phyloP scores from a whole-genome alignment of 2,113 vertebrate species.

The Cichladusa arquata region DNA sequence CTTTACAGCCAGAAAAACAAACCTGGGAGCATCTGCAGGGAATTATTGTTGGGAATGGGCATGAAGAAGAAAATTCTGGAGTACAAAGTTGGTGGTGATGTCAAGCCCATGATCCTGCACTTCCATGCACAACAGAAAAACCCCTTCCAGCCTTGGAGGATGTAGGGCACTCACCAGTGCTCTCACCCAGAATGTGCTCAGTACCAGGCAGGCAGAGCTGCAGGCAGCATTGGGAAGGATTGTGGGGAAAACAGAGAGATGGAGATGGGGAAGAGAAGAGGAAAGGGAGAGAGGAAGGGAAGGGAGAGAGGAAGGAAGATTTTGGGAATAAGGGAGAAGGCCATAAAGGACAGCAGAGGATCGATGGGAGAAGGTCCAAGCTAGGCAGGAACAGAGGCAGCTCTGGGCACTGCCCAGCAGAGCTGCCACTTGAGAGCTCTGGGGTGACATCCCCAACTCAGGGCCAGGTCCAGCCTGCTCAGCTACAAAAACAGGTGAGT shows the following conservation, averaged over 20 bases:
- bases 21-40: neutral
- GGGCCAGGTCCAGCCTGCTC: neutral
- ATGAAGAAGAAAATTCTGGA: neutral
- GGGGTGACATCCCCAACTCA: neutral
- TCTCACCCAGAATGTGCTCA: neutral
- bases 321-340: neutral
- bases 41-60: neutral
- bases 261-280: neutral
- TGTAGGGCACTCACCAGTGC: neutral
- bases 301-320: neutral
- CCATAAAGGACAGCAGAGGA: neutral
- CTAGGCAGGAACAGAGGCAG: neutral
- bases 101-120: neutral
- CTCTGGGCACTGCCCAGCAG: neutral
- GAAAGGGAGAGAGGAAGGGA: neutral
- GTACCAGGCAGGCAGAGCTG: neutral
- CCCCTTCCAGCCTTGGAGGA: neutral
- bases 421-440: neutral
- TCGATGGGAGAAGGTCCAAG: neutral
- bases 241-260: neutral
- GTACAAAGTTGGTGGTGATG: neutral
- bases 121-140: neutral
- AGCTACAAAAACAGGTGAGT: neutral
- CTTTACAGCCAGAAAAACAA: neutral
- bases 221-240: neutral